A percentile compares a stretch with the other conserved stretches of the same genome.
These are phyloP conservation scores for Tetragonisca angustula DNA, from an alignment of 2,888 invertebrate genomes.

Conservation along the genomic window DNA sequence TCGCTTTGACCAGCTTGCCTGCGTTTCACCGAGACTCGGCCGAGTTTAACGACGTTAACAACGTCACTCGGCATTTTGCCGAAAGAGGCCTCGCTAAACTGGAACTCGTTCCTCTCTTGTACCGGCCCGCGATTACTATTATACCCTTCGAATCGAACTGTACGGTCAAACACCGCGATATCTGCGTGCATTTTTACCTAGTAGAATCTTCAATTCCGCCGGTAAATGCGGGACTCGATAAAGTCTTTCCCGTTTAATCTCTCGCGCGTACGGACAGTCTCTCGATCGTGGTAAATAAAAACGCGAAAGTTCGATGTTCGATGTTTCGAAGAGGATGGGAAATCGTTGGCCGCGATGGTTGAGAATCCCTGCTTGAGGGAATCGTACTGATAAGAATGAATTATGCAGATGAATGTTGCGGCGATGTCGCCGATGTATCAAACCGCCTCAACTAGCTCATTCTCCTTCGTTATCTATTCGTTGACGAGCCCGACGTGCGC, in stretches of 20 bases:
- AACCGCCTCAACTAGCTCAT: conserved; percentile 83
- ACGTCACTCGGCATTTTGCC: conserved; percentile 43
- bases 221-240: not conserved
- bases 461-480: conserved; percentile 83
- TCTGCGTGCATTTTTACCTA: not conserved
- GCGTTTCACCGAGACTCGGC: conserved; percentile 24
- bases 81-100: conserved; percentile 40
- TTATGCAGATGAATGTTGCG: conserved; percentile 83
- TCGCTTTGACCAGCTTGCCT: conserved; percentile 42
- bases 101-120: conserved; percentile 15
- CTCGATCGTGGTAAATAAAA: too few relatives aligned
- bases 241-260: not conserved
- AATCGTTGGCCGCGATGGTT: conserved; percentile 57
- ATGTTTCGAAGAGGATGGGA: not conserved
- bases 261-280: too few relatives aligned
- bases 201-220: not conserved
- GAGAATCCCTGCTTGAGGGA: conserved; percentile 79
- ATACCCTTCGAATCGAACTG: not conserved
- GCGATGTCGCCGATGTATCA: conserved; percentile 83
- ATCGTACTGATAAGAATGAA: conserved; percentile 82
- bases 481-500: conserved; percentile 81
- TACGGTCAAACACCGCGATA: not conserved
- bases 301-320: not conserved
- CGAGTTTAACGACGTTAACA: conserved; percentile 45
- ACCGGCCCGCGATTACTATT: conserved; percentile 7